phyloP scores from a whole-genome alignment of 2,797 vertebrate genomes.

The Erethizon dorsatum region DNA sequence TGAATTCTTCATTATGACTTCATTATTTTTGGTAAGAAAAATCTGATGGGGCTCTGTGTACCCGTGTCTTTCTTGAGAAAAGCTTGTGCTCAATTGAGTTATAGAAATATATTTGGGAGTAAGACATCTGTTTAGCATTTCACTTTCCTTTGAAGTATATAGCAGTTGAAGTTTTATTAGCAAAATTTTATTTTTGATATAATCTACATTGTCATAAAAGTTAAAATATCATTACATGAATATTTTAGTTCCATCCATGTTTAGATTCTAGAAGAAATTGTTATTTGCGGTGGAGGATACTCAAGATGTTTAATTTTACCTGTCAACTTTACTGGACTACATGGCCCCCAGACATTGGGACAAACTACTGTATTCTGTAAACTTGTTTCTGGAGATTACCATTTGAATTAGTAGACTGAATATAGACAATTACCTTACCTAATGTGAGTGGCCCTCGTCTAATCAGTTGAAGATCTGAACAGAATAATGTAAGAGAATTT shows the following conservation, averaged over 20 bases:
- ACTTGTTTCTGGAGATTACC: not conserved
- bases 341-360: not conserved
- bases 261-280: conserved; percentile 4
- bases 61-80: conserved; percentile 22
- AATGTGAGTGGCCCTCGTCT: not conserved
- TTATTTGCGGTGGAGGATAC: not conserved
- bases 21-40: conserved; percentile 46
- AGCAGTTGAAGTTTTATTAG: conserved; percentile 47
- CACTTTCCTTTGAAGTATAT: not conserved
- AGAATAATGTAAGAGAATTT: not conserved
- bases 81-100: not conserved
- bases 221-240: conserved; percentile 14
- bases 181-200: not conserved
- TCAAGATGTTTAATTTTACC: not conserved
- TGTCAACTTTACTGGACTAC: not conserved
- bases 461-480: not conserved
- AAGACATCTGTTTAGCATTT: not conserved
- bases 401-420: not conserved
- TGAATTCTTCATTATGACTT: not conserved
- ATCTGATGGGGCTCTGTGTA: not conserved
- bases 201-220: conserved; percentile 33
- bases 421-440: not conserved
- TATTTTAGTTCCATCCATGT: not conserved
- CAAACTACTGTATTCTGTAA: conserved; percentile 12
- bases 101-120: not conserved